Evolutionary conservation across 1,140 invertebrate genomes (phyloP).

Genomic region (Drosophila serrata): DNA sequence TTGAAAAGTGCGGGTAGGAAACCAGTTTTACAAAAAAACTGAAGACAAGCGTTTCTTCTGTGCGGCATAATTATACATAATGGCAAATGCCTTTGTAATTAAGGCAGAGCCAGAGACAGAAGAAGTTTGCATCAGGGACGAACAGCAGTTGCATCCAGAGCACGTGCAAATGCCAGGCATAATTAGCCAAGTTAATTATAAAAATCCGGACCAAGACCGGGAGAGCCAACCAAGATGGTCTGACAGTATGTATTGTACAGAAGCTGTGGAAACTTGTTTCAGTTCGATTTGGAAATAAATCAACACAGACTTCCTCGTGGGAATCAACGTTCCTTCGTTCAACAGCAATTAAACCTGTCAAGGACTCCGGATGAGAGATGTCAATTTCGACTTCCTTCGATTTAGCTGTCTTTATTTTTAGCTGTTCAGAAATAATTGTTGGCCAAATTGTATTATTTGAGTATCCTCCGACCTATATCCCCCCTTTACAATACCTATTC

Average conservation of each 20-base stretch:
- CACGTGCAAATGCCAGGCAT: slow-evolving; percentile 73
- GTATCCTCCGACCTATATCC: slow-evolving; percentile 26
- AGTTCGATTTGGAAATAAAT: slow-evolving; percentile 73
- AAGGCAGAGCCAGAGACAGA: slow-evolving; percentile 30
- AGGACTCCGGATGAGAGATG: slow-evolving; percentile 56
- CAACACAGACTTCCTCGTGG: slow-evolving; percentile 31
- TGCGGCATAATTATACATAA: slow-evolving; percentile 62
- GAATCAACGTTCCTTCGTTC: background rate
- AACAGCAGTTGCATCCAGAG: slow-evolving; percentile 27
- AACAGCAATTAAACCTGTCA: slow-evolving; percentile 62
- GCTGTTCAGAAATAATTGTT: slow-evolving; percentile 21
- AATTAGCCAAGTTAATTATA: slow-evolving; percentile 80
- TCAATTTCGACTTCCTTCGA: slow-evolving; percentile 40
- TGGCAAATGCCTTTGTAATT: slow-evolving; percentile 69
- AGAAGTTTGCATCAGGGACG: slow-evolving; percentile 27
- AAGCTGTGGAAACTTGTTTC: slow-evolving; percentile 65
- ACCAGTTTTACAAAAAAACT: slow-evolving; percentile 46
- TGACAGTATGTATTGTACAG: slow-evolving; percentile 50
- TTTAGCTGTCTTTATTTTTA: slow-evolving; percentile 22
- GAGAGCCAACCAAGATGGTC: slow-evolving; percentile 24
- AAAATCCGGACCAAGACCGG: slow-evolving; percentile 52
- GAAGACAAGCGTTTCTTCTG: slow-evolving; percentile 24
- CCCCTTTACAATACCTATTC: slow-evolving; percentile 7
- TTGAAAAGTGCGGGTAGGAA: slow-evolving; percentile 36
- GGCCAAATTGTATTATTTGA: slow-evolving; percentile 4